Base-by-base conservation (phyloP, 2,888 invertebrate genomes). In the Aspidiotus destructor region DNA sequence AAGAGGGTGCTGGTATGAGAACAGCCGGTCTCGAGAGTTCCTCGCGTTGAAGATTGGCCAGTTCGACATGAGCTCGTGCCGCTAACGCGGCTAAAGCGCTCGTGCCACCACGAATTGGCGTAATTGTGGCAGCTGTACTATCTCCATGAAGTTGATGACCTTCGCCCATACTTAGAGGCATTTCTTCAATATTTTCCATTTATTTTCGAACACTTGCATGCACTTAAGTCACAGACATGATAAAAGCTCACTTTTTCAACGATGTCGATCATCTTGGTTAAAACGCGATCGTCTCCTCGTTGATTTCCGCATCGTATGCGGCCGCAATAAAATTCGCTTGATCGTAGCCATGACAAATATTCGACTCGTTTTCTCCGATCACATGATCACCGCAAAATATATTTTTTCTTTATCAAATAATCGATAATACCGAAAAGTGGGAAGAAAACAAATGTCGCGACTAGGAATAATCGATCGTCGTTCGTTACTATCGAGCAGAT, bases 1-100 rank as follows among this genome's bases (percentile, higher is more conserved):
- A 69, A 79, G 78, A 80, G 80, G 79, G 80, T 76, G 69, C 62
- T n/a, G 69, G 69, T 10, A 69, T 69, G 28, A 69, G 41, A 16
- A 69, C 69, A 15, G 69, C 69, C 55, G 69, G 69, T 53, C 69
- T 41, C 13, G 69, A 62, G 13, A 69, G 62, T 17, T 69, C 69
- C 44, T 69, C 69, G 41, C 62, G 41, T 15, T 69, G 69, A 42
- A 69, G 57, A 62, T 69, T 69, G 40, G 62, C 62, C 16, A 69
- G 48, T 41, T 69, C 69, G 62, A 69, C 69, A 54, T 68, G 68
- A n/a, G 68, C 68, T 55, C 68, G 58, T 41, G 68, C 68, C 1
- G 68, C 68, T 42, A 68, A 28, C n/a, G 68, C 68, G n/a, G 68
- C 68, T n/a, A 68, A 42, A 8, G 68, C 68, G 42, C 68, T 68